A percentile compares a stretch with the other conserved stretches of the same genome.
phyloP scores from a whole-genome alignment of 2,113 vertebrate species.

The Herpetotheres cachinnans region DNA sequence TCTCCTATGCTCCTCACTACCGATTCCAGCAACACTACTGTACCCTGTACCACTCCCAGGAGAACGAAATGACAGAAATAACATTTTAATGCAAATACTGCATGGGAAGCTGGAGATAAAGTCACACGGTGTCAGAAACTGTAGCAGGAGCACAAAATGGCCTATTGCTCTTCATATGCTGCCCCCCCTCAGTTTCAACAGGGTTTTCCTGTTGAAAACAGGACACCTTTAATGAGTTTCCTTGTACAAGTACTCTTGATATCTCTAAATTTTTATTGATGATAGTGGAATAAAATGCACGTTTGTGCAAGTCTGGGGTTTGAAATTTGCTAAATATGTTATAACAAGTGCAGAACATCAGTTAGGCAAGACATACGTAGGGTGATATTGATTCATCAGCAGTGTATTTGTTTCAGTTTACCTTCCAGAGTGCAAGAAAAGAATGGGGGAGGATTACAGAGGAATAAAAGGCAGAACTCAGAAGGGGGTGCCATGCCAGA shows the following conservation, averaged over 20 bases:
- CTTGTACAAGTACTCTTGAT: neutral
- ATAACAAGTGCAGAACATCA: neutral
- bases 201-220: neutral
- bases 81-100: neutral
- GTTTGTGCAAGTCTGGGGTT: neutral
- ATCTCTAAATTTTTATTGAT: neutral
- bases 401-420: constrained; percentile 55
- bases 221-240: neutral
- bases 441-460: constrained; percentile 70
- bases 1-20: neutral
- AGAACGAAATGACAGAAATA: neutral
- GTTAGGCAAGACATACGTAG: neutral
- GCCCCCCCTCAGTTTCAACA: neutral
- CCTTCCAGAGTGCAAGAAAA: constrained; percentile 71
- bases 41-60: neutral
- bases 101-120: neutral
- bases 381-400: neutral
- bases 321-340: neutral
- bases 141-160: neutral
- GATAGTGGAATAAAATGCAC: neutral
- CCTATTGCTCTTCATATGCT: neutral
- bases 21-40: neutral
- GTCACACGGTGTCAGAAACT: neutral
- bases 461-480: constrained; percentile 70
- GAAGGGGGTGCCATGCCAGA: constrained; percentile 68